Percentiles rank a stretch among this genome's conserved stretches.
phyloP scores from a whole-genome alignment of 2,888 invertebrate genomes.

The Troides oblongomaculatus region DNA sequence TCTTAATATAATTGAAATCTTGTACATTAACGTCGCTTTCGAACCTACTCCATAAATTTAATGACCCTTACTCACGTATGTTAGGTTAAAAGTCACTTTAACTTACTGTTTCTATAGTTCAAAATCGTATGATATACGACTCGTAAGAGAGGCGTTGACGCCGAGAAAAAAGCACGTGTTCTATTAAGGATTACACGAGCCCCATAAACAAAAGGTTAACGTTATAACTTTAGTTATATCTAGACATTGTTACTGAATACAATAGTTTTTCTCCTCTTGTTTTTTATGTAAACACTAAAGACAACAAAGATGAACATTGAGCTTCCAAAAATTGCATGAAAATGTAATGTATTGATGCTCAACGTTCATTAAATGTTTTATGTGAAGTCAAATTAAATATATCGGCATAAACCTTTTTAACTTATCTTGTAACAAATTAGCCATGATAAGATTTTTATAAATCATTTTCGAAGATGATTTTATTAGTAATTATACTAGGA shows the following conservation, averaged over 20 bases:
- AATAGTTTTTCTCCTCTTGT: background rate
- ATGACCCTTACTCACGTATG: slow-evolving; percentile 45
- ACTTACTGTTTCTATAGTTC: slow-evolving; percentile 37
- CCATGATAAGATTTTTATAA: background rate
- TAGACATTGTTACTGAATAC: slow-evolving; percentile 25
- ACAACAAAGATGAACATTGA: no score
- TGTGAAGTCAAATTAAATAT: no score
- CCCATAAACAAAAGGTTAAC: slow-evolving; percentile 74
- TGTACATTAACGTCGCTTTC: slow-evolving; percentile 70
- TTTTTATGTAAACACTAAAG: background rate
- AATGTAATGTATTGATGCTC: background rate
- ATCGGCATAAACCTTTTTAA: no score
- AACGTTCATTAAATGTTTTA: no score
- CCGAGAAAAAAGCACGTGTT: slow-evolving; percentile 79
- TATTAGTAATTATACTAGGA: background rate
- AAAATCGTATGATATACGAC: slow-evolving; percentile 34
- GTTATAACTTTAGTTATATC: slow-evolving; percentile 56
- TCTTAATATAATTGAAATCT: slow-evolving; percentile 72
- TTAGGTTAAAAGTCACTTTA: slow-evolving; percentile 42
- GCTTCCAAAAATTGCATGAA: no score
- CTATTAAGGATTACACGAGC: slow-evolving; percentile 76
- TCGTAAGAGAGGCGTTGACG: slow-evolving; percentile 49
- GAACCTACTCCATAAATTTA: slow-evolving; percentile 46
- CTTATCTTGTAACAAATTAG: no score
- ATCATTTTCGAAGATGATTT: background rate